Evolutionary conservation across 1,140 invertebrate genomes (phyloP), one percentile per base, ranked within the genome.

Genomic region (Myzus persicae): DNA sequence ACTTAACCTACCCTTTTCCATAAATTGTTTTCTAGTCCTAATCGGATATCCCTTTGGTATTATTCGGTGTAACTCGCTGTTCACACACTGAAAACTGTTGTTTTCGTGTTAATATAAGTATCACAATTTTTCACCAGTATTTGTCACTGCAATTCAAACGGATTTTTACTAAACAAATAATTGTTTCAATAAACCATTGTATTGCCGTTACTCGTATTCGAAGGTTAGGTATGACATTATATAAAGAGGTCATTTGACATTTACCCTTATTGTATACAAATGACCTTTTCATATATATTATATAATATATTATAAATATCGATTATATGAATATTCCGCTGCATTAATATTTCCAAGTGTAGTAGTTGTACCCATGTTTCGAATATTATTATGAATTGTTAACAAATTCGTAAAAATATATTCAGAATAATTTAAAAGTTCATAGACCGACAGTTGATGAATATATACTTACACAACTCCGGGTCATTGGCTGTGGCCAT

Each of bases 1-100:
- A 89, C 88, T 54, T 89, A 89, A 89, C 88, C 48, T 89, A 89
- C 88, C 88, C 88, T 89, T 89, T 54, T 89, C 46, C 36, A 24
- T 38, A 89, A 89, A 89, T 38, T 89, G 87, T 89, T 89, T 44
- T n/a, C 87, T 38, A 89, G n/a, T 48, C 44, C n/a, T 24, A 89
- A 48, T 36, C 31, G n/a, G 24, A 84, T 51, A 48, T 38, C 11
- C n/a, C 44, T 51, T 89, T 36, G n/a, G 40, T 89, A 20, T 87
- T 87, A 40, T 46, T 46, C 44, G 18, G 18, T 18, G 44, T 87
- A 18, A 42, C 84, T 31, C 31, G 9, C 36, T 82, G 36, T 82
- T 22, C 76, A 38, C 76, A 24, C 76, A 1, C 2, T 22, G 14
- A 76, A 82, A 82, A 82, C 81, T 24, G 81, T 1, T 82, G 38